Evolutionary conservation across 2,113 vertebrate genomes (phyloP).

Genomic region (Butastur rufipennis): DNA sequence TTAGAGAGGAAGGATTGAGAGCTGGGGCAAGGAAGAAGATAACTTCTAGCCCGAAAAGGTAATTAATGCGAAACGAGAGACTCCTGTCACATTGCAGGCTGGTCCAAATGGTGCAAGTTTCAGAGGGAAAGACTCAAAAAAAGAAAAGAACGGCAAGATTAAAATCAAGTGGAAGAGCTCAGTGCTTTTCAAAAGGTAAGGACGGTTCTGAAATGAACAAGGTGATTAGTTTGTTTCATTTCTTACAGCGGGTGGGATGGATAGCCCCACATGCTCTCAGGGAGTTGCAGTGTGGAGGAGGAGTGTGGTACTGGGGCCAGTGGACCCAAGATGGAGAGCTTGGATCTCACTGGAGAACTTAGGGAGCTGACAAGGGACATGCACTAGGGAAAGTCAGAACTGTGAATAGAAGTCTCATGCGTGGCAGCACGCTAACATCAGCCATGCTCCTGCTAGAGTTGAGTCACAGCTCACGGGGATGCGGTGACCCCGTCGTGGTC

Average conservation of each 20-base stretch:
- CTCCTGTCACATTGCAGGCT: neutral
- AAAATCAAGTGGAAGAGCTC: neutral
- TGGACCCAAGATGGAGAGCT: neutral
- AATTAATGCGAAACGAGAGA: neutral
- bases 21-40: neutral
- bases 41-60: neutral
- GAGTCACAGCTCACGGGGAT: neutral
- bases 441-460: neutral
- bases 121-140: neutral
- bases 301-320: neutral
- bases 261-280: fast-evolving
- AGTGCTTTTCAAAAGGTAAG: neutral
- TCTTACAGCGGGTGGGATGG: neutral
- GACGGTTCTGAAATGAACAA: neutral
- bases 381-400: neutral
- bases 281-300: neutral
- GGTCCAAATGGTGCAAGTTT: neutral
- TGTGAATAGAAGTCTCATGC: fast-evolving
- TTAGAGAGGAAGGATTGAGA: neutral
- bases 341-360: neutral
- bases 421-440: neutral
- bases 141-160: neutral
- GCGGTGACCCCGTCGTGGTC: neutral
- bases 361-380: fast-evolving
- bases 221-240: neutral